Conservation (phyloP, 2,113 vertebrate genomes). For the Ia io region DNA sequence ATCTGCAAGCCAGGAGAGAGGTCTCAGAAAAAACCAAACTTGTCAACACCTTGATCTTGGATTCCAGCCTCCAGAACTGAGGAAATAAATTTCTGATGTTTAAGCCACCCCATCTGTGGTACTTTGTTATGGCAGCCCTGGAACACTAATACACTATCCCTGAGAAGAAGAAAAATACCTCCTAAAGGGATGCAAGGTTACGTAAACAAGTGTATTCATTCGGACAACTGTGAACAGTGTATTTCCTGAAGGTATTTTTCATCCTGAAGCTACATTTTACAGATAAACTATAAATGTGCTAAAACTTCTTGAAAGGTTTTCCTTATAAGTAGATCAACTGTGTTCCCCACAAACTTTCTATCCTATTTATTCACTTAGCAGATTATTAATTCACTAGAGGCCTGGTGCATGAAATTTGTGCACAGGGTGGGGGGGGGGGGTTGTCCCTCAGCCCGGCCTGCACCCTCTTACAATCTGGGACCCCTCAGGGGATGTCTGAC, state of each 20-base stretch:
- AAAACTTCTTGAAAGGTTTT: conserved; percentile 21
- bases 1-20: background rate
- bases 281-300: conserved; percentile 21
- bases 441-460: no score
- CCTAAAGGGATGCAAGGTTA: background rate
- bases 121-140: background rate
- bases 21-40: no score
- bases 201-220: background rate
- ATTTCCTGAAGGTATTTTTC: background rate
- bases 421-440: no score
- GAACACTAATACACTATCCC: background rate
- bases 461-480: no score
- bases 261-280: background rate
- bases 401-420: no score
- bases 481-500: no score
- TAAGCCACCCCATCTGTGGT: background rate
- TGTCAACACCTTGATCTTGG: background rate
- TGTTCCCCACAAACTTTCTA: background rate
- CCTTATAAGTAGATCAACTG: background rate
- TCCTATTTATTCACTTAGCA: background rate
- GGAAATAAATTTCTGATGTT: background rate
- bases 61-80: background rate
- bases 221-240: background rate
- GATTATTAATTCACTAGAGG: background rate
- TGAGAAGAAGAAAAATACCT: background rate